phyloP scores from a whole-genome alignment of 2,888 invertebrate genomes.

The Stenurella melanura region DNA sequence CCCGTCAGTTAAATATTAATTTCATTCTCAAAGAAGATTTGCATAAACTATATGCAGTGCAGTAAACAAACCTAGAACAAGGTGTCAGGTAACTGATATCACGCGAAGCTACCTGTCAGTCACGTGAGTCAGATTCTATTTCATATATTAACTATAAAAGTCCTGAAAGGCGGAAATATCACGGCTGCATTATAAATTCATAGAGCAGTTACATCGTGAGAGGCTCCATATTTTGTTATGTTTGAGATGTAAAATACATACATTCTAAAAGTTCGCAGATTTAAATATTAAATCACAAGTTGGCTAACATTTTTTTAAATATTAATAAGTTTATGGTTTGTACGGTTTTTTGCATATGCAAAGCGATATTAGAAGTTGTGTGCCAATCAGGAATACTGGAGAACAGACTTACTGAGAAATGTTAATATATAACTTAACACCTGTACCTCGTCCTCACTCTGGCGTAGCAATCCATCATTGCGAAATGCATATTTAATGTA shows the following conservation, averaged over 20 bases:
- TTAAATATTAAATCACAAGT: conserved; percentile 7
- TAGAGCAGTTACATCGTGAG: conserved; percentile 4
- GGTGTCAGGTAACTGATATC: conserved; percentile 47
- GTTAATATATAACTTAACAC: too few relatives aligned
- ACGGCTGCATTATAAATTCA: conserved; percentile 28
- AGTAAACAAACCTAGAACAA: conserved; percentile 39
- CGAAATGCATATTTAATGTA: too few relatives aligned
- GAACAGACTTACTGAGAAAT: too few relatives aligned
- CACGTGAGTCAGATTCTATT: conserved; percentile 34
- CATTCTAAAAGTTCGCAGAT: conserved; percentile 2
- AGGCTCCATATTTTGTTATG: conserved; percentile 8
- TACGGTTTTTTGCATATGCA: too few relatives aligned
- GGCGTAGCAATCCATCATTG: too few relatives aligned
- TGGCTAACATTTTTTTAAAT: neutral
- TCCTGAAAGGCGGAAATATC: conserved; percentile 27
- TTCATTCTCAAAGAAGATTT: conserved; percentile 36
- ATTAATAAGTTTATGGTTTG: neutral
- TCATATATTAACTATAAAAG: conserved; percentile 26
- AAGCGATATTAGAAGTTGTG: too few relatives aligned
- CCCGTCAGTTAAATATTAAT: conserved; percentile 41
- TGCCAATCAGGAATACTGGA: too few relatives aligned
- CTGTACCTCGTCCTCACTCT: too few relatives aligned
- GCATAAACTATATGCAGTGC: conserved; percentile 43
- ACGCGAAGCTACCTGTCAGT: conserved; percentile 45
- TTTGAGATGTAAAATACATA: neutral